Percentiles rank a stretch among this genome's conserved stretches.
Conservation (phyloP, 2,113 vertebrate species). For the Oxyura jamaicensis region DNA sequence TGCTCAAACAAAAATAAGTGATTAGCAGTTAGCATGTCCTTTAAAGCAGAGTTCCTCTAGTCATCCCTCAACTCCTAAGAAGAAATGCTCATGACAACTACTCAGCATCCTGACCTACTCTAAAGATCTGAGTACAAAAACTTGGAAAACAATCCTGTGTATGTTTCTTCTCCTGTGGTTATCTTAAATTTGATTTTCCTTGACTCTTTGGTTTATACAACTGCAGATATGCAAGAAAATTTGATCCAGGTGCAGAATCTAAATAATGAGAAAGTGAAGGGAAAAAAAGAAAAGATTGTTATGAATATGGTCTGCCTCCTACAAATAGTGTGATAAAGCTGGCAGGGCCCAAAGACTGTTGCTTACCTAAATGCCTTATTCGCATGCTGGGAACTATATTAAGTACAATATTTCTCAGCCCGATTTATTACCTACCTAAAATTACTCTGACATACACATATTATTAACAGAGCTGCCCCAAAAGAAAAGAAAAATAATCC, state of each 20-base stretch:
- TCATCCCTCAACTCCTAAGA: neutral
- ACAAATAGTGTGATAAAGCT: neutral
- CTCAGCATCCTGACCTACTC: neutral
- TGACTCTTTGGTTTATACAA: neutral
- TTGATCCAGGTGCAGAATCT: neutral
- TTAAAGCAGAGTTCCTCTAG: neutral
- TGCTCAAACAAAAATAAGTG: neutral
- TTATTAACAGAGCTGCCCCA: neutral
- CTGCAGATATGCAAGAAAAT: neutral
- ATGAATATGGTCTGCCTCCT: neutral
- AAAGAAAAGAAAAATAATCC: neutral
- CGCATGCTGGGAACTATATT: neutral
- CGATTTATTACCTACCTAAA: neutral
- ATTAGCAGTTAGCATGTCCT: neutral
- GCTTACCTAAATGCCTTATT: neutral
- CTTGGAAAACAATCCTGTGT: neutral
- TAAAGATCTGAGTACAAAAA: neutral
- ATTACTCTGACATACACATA: neutral
- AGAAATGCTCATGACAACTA: neutral
- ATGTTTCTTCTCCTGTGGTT: neutral
- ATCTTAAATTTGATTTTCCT: neutral
- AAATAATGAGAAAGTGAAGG: neutral
- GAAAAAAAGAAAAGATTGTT: neutral
- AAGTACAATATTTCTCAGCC: neutral
- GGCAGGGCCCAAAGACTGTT: neutral